A percentile compares a stretch with the other conserved stretches of the same genome.
These are phyloP conservation scores for Delia radicum DNA, from an alignment of 1,140 invertebrate species.

Conservation along the genomic window DNA sequence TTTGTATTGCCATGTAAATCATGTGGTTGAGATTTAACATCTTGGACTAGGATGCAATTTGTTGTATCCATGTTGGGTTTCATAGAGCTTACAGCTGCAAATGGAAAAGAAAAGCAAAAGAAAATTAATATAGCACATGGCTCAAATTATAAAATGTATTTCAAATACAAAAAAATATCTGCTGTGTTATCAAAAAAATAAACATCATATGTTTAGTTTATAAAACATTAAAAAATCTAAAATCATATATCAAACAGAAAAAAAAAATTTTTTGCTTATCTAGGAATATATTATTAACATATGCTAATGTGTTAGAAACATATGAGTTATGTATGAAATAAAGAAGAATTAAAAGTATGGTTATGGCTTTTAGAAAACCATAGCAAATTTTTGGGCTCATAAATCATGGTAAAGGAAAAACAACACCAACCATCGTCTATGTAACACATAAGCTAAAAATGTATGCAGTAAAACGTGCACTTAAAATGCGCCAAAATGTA, in stretches of 20 bases:
- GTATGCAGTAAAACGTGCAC: slow-evolving; percentile 1
- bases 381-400: slow-evolving; percentile 12
- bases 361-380: neutral
- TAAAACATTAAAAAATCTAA: neutral
- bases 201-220: neutral
- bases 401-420: slow-evolving; percentile 8
- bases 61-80: slow-evolving; percentile 78
- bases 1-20: slow-evolving; percentile 63
- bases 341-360: neutral
- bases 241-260: neutral
- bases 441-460: neutral
- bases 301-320: slow-evolving; percentile 7
- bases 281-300: slow-evolving; percentile 14
- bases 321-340: neutral
- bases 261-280: too few relatives aligned
- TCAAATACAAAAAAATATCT: neutral
- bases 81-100: slow-evolving; percentile 84
- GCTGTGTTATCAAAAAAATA: neutral
- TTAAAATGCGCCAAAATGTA: slow-evolving; percentile 8
- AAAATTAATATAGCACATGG: neutral
- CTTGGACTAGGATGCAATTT: slow-evolving; percentile 86
- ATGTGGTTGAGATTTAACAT: slow-evolving; percentile 83
- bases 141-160: neutral
- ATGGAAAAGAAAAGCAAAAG: slow-evolving; percentile 12
- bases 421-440: neutral